Percentiles rank a stretch among this genome's conserved stretches.
Evolutionary conservation across 2,113 vertebrate genomes (phyloP).

Genomic region (Otolemur garnettii): DNA sequence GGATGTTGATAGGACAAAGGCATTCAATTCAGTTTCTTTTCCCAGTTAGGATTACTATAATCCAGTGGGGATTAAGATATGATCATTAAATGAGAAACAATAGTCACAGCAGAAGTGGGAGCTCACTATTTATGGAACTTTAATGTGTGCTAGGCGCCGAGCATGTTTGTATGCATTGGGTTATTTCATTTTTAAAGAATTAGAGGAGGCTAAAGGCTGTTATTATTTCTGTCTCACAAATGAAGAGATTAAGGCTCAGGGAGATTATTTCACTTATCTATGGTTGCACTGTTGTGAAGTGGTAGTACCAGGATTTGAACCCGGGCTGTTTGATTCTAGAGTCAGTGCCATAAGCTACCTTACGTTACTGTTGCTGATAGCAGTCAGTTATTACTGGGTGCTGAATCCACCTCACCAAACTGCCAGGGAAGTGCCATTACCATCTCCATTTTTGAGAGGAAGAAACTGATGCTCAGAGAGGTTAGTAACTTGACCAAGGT

Average conservation of each 20-base stretch:
- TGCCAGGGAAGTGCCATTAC: not conserved
- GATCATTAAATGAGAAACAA: too few relatives aligned
- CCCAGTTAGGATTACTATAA: not conserved
- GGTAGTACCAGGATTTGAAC: not conserved
- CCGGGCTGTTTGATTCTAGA: fast-evolving
- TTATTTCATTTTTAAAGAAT: not conserved
- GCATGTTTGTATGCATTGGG: too few relatives aligned
- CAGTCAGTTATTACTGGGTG: too few relatives aligned
- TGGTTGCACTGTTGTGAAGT: not conserved
- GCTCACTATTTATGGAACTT: not conserved
- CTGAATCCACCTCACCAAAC: not conserved
- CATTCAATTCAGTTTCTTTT: not conserved
- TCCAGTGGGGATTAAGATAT: not conserved
- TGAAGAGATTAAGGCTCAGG: not conserved
- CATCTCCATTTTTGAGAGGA: not conserved
- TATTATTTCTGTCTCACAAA: not conserved
- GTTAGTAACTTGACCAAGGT: not conserved
- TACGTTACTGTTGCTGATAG: fast-evolving
- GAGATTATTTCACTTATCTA: not conserved
- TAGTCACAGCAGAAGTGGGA: too few relatives aligned
- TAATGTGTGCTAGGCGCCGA: fast-evolving
- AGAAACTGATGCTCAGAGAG: not conserved
- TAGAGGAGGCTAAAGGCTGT: not conserved
- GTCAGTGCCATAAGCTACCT: not conserved
- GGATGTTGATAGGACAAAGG: not conserved